Base-by-base conservation (phyloP, 2,797 vertebrate species). In the Helostoma temminkii region DNA sequence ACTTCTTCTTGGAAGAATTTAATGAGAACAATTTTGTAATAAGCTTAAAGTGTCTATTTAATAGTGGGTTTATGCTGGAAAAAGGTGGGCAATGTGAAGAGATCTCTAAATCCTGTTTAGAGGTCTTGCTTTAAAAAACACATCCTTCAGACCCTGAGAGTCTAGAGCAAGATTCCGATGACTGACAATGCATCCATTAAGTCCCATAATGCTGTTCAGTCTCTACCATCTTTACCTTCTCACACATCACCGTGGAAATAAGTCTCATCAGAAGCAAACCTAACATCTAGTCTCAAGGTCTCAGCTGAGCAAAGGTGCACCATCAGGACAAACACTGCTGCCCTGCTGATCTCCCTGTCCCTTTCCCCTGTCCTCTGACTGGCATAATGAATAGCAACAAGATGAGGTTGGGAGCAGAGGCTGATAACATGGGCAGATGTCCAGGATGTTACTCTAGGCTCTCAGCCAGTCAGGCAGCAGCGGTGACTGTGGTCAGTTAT, bases 401-500 rank as follows among this genome's bases (percentile, higher is more conserved):
- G 84, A 88, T 72, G 86, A 85, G 78, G 75, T 73, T 78, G 73
- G 59, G 76, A 83, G 79, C 67, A 76, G 77, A 71, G 69, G 72
- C 74, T 85, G 82, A 85, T 81, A 87, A 80, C 82, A 78, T 74
- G 88, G 89, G 92, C 88, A 89, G 68, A 88, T 76, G 81, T 92
- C 91, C 88, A 89, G 68, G 88, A 89, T 83, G 85, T 85, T 89
- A 78, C 77, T 90, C 80, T 54, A 77, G 88, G 90, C 89, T 85
- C 66, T 55, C 75, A 45, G 90, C 88, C 89, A 91, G 88, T 48
- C 67, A 68, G 74, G 62, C 85, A 76, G 85, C 37, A 25, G 82
- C 71, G 76, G 73, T 76, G 74, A 80, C 71, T 87, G 89, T 74
- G 89, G 87, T 91, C 88, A 88, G 78, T 49, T 73, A 80, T 68